Conservation (phyloP, 2,888 invertebrate species). For the Sinelater perroti region DNA sequence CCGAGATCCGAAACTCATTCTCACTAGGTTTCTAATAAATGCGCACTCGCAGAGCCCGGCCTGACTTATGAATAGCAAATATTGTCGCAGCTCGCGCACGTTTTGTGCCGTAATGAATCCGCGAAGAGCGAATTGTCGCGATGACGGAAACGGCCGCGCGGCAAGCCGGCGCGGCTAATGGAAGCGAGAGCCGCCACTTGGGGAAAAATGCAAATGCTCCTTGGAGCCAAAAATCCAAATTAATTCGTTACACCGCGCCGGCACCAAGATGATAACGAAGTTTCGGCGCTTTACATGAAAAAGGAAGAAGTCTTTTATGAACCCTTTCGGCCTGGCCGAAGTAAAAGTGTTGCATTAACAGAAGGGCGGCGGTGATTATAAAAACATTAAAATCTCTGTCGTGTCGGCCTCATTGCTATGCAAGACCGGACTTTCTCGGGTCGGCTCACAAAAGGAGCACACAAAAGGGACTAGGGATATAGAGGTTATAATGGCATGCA, state of each 20-base stretch:
- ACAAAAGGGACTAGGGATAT: constrained; percentile 56
- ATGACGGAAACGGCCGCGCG: background rate
- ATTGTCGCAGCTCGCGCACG: constrained; percentile 1
- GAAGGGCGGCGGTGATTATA: constrained; percentile 56
- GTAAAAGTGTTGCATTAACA: constrained; percentile 53
- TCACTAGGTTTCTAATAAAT: constrained; percentile 22
- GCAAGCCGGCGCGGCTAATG: background rate
- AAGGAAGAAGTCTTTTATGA: constrained; percentile 58
- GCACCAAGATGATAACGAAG: constrained; percentile 51
- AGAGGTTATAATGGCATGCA: constrained; percentile 57
- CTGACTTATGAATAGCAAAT: constrained; percentile 18
- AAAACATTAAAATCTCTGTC: constrained; percentile 61
- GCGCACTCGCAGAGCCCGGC: constrained; percentile 13
- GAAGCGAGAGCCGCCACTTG: background rate
- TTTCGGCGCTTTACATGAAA: constrained; percentile 58
- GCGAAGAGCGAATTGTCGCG: constrained; percentile 11
- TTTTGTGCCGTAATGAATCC: constrained; percentile 9
- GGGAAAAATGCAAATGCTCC: constrained; percentile 42
- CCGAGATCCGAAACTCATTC: constrained; percentile 21
- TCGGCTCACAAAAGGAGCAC: constrained; percentile 55
- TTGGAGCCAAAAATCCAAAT: constrained; percentile 46
- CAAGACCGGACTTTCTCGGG: constrained; percentile 57
- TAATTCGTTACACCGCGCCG: constrained; percentile 40
- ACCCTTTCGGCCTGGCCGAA: constrained; percentile 56
- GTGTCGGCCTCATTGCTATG: constrained; percentile 58